A percentile compares a stretch with the other conserved stretches of the same genome.
Conservation (phyloP, 1,140 invertebrate species). For the Polypedilum pembai region DNA sequence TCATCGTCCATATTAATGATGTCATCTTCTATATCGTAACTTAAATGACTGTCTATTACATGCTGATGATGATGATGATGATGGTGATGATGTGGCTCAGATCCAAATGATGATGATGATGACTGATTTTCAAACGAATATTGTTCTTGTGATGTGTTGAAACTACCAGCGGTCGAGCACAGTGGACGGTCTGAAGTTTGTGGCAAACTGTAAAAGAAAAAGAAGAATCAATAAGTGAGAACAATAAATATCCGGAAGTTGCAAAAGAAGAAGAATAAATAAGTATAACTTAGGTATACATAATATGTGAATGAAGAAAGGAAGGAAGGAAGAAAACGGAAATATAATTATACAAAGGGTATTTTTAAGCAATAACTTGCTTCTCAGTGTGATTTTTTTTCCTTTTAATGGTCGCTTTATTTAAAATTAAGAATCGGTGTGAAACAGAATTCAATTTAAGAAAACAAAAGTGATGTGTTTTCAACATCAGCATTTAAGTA, state of each 20-base stretch:
- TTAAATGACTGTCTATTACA: conserved; percentile 31
- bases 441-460: too few species aligned
- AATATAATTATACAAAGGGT: conserved; percentile 1
- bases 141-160: conserved; percentile 41
- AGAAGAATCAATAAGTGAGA: neutral
- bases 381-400: too few species aligned
- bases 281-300: neutral
- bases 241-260: neutral
- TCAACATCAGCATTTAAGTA: too few species aligned
- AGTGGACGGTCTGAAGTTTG: conserved; percentile 33
- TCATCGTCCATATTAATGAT: conserved; percentile 30
- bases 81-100: neutral
- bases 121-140: conserved; percentile 40
- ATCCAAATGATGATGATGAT: conserved; percentile 30
- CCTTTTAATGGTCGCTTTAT: too few species aligned
- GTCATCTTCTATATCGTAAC: conserved; percentile 18
- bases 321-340: neutral
- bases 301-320: neutral
- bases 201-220: neutral
- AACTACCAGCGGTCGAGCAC: conserved; percentile 41
- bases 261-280: neutral
- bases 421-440: too few species aligned
- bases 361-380: neutral
- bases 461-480: too few species aligned
- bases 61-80: conserved; percentile 32